Conservation (phyloP, 2,113 vertebrate genomes). For the Callionymus lyra region DNA sequence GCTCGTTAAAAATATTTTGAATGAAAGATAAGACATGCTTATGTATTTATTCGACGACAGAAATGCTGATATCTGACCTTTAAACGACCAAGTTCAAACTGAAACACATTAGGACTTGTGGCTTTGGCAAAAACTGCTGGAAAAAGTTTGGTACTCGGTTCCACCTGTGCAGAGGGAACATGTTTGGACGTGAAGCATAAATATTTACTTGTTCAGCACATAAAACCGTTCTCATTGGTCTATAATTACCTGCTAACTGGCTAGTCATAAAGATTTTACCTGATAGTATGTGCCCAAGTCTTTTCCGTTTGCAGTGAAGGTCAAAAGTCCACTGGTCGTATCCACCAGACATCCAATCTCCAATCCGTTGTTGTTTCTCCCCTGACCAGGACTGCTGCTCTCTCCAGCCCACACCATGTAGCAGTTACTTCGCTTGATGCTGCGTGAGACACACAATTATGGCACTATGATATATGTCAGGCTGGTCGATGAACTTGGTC, state of each 20-base stretch:
- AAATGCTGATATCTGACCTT: conserved; percentile 70
- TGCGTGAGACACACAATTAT: conserved; percentile 24
- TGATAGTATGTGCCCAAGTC: conserved; percentile 90
- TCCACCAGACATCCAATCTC: conserved; percentile 92
- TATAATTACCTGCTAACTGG: no score
- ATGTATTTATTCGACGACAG: no score
- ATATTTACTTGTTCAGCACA: no score
- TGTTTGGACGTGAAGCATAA: no score
- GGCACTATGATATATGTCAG: background rate
- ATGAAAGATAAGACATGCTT: background rate
- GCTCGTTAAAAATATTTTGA: background rate
- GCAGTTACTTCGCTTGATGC: conserved; percentile 96
- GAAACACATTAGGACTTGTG: conserved; percentile 89
- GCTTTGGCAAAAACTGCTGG: conserved; percentile 94
- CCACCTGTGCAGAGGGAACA: conserved; percentile 71
- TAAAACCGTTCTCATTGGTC: no score
- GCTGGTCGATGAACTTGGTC: background rate
- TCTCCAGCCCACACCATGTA: conserved; percentile 97
- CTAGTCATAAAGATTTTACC: conserved; percentile 66
- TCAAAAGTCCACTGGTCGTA: conserved; percentile 79
- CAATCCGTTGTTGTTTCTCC: conserved; percentile 85
- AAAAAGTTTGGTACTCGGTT: conserved; percentile 92
- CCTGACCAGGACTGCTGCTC: conserved; percentile 82
- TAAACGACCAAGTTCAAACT: conserved; percentile 89
- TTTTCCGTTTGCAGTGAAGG: conserved; percentile 90